These are phyloP conservation scores for Rhombomys opimus DNA, from an alignment of 2,113 vertebrate species.

Conservation along the genomic window DNA sequence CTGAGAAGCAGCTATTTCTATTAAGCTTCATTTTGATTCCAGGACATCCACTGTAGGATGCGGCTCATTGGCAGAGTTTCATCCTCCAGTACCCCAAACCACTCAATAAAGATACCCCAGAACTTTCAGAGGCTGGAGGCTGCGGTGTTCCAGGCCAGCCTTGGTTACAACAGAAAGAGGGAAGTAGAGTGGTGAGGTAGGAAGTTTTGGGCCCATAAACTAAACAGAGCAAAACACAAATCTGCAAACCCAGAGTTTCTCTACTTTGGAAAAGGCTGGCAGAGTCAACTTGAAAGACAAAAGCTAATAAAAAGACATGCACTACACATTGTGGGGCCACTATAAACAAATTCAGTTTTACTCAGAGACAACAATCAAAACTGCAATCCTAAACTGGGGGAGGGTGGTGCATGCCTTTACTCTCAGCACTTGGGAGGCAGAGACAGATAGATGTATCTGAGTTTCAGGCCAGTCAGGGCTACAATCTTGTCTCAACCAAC, in stretches of 20 bases:
- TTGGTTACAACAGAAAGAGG: background rate
- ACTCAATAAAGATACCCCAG: background rate
- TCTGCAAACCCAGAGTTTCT: background rate
- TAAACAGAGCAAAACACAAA: background rate
- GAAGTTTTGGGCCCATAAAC: background rate
- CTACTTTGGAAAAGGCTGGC: background rate
- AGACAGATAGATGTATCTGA: no score
- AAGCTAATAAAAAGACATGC: background rate
- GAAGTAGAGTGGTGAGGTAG: no score
- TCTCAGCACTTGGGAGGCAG: background rate
- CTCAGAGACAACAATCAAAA: background rate
- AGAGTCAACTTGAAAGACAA: constrained; percentile 48
- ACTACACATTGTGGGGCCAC: background rate
- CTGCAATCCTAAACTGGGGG: background rate
- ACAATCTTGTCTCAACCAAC: background rate
- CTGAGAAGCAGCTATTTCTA: background rate
- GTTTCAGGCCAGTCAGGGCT: background rate
- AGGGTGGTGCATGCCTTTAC: background rate
- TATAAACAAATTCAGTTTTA: background rate
- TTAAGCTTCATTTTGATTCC: background rate
- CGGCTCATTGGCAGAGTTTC: background rate
- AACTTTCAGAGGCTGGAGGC: background rate
- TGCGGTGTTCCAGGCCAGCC: background rate
- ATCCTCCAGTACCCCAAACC: background rate
- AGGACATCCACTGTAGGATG: background rate